phyloP scores from a whole-genome alignment of 2,888 invertebrate genomes.

The Ypsolopha sequella region DNA sequence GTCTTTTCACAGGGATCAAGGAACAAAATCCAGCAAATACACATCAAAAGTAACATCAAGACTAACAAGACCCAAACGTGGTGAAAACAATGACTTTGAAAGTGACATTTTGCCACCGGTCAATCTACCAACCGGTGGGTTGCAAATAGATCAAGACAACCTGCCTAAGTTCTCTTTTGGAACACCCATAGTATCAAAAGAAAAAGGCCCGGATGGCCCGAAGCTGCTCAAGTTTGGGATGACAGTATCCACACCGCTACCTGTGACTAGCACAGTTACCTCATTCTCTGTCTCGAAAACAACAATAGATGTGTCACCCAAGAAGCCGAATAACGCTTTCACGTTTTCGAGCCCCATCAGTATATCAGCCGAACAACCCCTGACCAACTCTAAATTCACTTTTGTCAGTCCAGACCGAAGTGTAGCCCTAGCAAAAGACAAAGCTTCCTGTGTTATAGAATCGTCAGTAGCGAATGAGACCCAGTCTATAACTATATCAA shows the following conservation, averaged over 20 bases:
- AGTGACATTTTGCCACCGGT: slow-evolving; percentile 19
- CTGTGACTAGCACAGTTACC: slow-evolving; percentile 1
- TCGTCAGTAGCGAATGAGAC: background rate
- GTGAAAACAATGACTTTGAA: slow-evolving; percentile 15
- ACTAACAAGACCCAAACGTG: slow-evolving; percentile 26
- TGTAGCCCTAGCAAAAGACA: slow-evolving; percentile 18
- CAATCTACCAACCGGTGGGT: slow-evolving; percentile 31
- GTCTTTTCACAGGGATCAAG: slow-evolving; percentile 25
- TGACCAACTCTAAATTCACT: slow-evolving; percentile 22
- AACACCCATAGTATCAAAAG: background rate
- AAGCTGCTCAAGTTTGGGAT: background rate
- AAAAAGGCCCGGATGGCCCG: too few species aligned
- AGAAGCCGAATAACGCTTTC: slow-evolving; percentile 21
- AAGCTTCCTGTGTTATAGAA: slow-evolving; percentile 7
- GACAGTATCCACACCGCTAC: background rate
- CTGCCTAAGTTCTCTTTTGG: slow-evolving; percentile 40
- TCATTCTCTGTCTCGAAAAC: slow-evolving; percentile 4
- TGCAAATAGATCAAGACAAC: slow-evolving; percentile 40
- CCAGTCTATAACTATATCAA: slow-evolving; percentile 6
- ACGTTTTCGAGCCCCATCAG: slow-evolving; percentile 38
- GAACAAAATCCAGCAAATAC: slow-evolving; percentile 20
- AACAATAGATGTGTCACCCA: slow-evolving; percentile 9
- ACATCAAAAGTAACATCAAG: slow-evolving; percentile 38
- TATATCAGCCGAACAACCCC: slow-evolving; percentile 21
- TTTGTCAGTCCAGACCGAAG: slow-evolving; percentile 35